Base-by-base conservation (phyloP, 2,113 vertebrate species). In the Pollachius pollachius region DNA sequence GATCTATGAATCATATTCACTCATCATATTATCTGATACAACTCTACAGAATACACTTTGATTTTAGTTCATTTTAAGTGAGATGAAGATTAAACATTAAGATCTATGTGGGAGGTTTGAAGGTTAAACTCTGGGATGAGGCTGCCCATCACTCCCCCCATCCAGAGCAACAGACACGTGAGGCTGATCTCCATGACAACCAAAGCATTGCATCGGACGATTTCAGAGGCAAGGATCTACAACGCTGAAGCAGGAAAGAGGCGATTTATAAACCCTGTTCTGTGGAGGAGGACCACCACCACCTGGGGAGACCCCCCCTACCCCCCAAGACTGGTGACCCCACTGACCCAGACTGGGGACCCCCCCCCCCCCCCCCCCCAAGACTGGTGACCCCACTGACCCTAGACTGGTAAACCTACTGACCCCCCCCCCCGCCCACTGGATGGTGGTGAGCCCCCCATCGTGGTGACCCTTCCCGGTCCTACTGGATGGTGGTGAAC, bases 401-500 rank as follows among this genome's bases (percentile, higher is more conserved):
- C 30, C 30, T n/a, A n/a, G n/a, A n/a, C n/a, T n/a, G n/a, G n/a
- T n/a, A n/a, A n/a, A n/a, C n/a, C n/a, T n/a, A n/a, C 30, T 4
- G 3, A 2, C 30, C 30, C 30, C 30, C 54, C 15, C 54, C n/a
- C n/a, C 5, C 11, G 2, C n/a, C n/a, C 3, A n/a, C n/a, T 57
- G n/a, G 15, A 34, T 34, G 30, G 30, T 34, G 30, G 30, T 34
- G 30, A 34, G 0, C 30, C 30, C 30, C 30, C 30, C 30, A 34
- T 4, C 3, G 30, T 34, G 30, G 30, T 34, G 30, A 34, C 30
- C 27, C 27, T 7, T 7, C 30, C 30, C 30, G 15, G 70, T 63
- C 41, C 41, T 95, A 96, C 81, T 93, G 93, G 70, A 90, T 80
- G 62, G 89, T 92, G 18, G 93, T 82, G 83, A 96, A 93, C 85